These are phyloP conservation scores for Beroe forskalii DNA, from an alignment of 37 sponge, comb jelly and placozoan species.

Conservation along the genomic window DNA sequence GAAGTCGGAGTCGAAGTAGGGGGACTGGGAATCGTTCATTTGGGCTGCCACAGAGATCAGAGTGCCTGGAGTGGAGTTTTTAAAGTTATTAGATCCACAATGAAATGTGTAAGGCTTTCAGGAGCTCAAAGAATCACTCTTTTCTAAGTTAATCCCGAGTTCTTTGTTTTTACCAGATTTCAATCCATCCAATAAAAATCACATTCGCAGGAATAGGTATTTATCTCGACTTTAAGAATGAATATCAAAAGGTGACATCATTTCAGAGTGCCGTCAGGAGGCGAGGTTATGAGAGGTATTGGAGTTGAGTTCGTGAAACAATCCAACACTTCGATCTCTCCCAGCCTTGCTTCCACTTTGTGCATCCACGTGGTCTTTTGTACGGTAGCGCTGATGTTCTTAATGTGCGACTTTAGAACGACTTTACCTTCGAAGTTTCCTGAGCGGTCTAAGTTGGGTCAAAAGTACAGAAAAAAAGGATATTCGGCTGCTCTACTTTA, in stretches of 20 bases:
- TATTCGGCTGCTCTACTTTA: too few species aligned
- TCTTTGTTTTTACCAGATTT: too few species aligned
- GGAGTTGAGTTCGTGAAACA: background rate
- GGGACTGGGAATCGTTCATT: conserved; percentile 41
- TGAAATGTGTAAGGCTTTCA: too few species aligned
- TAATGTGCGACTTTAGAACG: conserved; percentile 13
- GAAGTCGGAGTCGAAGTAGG: conserved; percentile 47
- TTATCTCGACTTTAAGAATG: too few species aligned
- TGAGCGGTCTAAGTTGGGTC: background rate
- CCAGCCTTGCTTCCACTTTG: conserved; percentile 41
- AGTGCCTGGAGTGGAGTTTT: conserved; percentile 8
- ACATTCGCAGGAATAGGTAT: too few species aligned
- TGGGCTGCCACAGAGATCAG: conserved; percentile 62
- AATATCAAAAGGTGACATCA: too few species aligned
- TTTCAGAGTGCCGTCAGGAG: conserved; percentile 27
- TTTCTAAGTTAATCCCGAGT: too few species aligned
- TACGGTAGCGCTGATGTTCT: conserved; percentile 27
- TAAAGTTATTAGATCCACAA: too few species aligned
- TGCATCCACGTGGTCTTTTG: conserved; percentile 60
- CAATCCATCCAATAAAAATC: too few species aligned
- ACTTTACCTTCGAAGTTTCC: conserved; percentile 46
- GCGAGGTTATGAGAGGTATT: conserved; percentile 1
- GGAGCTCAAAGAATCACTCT: too few species aligned
- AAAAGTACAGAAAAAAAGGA: too few species aligned
- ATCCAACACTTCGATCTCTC: conserved; percentile 39